phyloP scores from a whole-genome alignment of 2,888 invertebrate genomes.

The Drosophila quinaria region DNA sequence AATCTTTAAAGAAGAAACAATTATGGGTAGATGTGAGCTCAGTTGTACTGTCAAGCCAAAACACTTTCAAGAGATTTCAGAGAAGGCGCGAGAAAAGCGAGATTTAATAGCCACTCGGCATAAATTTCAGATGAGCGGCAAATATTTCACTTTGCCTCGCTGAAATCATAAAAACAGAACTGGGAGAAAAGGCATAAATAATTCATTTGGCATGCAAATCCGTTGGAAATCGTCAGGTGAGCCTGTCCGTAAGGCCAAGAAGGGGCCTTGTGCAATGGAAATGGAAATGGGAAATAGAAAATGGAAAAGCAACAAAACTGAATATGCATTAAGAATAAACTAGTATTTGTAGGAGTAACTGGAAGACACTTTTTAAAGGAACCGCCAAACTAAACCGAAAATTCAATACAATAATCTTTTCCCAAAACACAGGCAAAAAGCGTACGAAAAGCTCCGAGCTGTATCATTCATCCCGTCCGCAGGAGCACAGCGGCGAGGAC shows the following conservation, averaged over 20 bases:
- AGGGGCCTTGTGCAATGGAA: slow-evolving; percentile 9
- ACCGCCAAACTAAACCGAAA: slow-evolving; percentile 45
- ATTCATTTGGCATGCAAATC: slow-evolving; percentile 82
- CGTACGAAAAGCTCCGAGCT: slow-evolving; percentile 84
- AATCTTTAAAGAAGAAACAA: background rate
- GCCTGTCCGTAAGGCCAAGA: slow-evolving; percentile 15
- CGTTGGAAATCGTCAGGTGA: slow-evolving; percentile 76
- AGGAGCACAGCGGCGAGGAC: slow-evolving; percentile 84
- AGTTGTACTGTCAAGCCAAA: slow-evolving; percentile 21
- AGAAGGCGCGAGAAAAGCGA: slow-evolving; percentile 59
- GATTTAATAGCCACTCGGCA: slow-evolving; percentile 81
- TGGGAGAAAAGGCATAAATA: slow-evolving; percentile 71
- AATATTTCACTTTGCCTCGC: slow-evolving; percentile 67
- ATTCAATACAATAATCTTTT: slow-evolving; percentile 63
- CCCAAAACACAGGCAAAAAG: slow-evolving; percentile 78
- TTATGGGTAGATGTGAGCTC: background rate
- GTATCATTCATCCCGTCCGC: slow-evolving; percentile 84
- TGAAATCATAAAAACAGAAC: slow-evolving; percentile 45
- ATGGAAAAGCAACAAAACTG: slow-evolving; percentile 66
- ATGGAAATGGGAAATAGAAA: slow-evolving; percentile 25
- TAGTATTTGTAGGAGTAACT: slow-evolving; percentile 39
- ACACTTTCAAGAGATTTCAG: slow-evolving; percentile 19
- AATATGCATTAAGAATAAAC: slow-evolving; percentile 64
- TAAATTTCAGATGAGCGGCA: slow-evolving; percentile 77
- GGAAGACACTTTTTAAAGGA: slow-evolving; percentile 37